These are phyloP conservation scores for Drosophila tanythrix DNA, from an alignment of 2,888 invertebrate genomes.

Conservation along the genomic window DNA sequence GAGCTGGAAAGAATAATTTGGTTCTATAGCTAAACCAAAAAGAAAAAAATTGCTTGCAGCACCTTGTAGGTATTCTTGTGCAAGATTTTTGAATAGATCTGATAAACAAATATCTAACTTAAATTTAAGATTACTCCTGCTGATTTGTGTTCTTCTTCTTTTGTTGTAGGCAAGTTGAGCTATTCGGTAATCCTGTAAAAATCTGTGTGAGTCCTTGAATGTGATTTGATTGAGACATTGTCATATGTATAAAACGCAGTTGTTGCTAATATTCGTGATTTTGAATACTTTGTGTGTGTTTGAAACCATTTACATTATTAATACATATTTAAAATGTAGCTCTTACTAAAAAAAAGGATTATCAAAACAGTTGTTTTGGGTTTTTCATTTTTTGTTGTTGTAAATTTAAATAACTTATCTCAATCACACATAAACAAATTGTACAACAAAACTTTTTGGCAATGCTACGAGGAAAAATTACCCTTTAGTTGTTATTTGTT, in stretches of 20 bases:
- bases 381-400: conserved; percentile 22
- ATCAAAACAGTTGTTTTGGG: conserved; percentile 44
- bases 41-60: background rate
- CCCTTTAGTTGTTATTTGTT: conserved; percentile 58
- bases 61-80: background rate
- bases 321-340: conserved; percentile 50
- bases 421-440: conserved; percentile 38
- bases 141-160: background rate
- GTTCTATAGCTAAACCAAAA: background rate
- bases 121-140: background rate
- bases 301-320: conserved; percentile 65
- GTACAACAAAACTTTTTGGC: conserved; percentile 39
- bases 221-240: conserved; percentile 4
- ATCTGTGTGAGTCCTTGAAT: conserved; percentile 3
- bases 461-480: conserved; percentile 69
- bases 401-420: conserved; percentile 56
- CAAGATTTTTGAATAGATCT: background rate
- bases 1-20: background rate
- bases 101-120: conserved; percentile 6
- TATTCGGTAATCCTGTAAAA: conserved; percentile 5
- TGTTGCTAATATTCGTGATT: conserved; percentile 33
- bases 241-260: conserved; percentile 31
- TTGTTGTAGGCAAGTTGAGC: background rate
- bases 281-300: conserved; percentile 51
- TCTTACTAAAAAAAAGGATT: conserved; percentile 48